Base-by-base conservation (phyloP, 2,797 vertebrate species). In the Nyctalus aviator region DNA sequence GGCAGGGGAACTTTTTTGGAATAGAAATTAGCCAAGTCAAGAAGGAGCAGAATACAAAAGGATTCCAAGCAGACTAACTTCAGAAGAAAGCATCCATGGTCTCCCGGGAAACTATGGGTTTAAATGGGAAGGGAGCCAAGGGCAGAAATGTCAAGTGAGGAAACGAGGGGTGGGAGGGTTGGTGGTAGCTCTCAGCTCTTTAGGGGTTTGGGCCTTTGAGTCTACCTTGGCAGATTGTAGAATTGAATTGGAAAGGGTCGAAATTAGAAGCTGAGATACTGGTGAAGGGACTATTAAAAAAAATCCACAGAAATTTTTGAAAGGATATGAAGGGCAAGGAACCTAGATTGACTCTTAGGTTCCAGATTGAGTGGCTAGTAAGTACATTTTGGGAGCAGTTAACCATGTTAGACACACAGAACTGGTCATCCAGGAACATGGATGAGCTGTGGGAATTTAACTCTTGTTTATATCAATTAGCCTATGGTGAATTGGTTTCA, bases 331-430 rank as follows among this genome's bases (percentile, higher is more conserved):
- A 76, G 68, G 27, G 37, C 30, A 62, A 48, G 18, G 46, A 79
- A 72, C 9, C 30, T 83, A 57, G n/a, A 1, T 71, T 77, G 82
- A 53, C 41, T 32, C 23, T 48, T 64, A 41, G 27, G 13, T 87
- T 97, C n/a, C n/a, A 81, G 81, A 59, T 14, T 88, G 89, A 92
- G 21, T 91, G 71, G 71, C 18, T 48, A 37, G 35, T 37, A 2
- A 69, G 23, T 90, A 46, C 32, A n/a, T 77, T 11, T 75, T 66
- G 46, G 64, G n/a, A 93, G n/a, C 32, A 71, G 23, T 84, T 75
- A 69, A 62, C 18, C 18, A 55, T 41, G 27, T 55, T 77, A 20
- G 37, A 37, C n/a, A 87, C 14, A 90, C 46, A 68, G 69, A 79
- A 87, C 55, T 79, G 55, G 57, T 62, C 78, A 41, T 44, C 37